Evolutionary conservation across 2,888 invertebrate species (phyloP), one percentile per base, ranked within the genome.

Genomic region (Aradus depressus): DNA sequence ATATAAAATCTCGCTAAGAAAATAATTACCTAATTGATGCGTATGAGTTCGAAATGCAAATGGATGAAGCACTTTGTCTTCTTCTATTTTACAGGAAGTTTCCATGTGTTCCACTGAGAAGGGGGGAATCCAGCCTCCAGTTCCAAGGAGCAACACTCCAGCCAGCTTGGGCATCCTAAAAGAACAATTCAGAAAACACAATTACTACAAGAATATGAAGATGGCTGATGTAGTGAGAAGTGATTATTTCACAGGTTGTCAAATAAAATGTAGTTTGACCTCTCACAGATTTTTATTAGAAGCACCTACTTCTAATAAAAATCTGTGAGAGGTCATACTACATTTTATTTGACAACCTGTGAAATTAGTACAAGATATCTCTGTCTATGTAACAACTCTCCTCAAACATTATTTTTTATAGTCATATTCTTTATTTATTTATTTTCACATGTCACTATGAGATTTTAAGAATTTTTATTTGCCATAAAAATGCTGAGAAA

Each of bases 41-140:
- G 97, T 95, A 65, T 98, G 97, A 0, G 87, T 87, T 56, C 97
- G 77, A 70, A 87, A 97, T 0, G 93, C 95, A 70, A 98, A 91
- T 0, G 97, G 98, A 72, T 93, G 80, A 43, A 98, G 78, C 3
- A 77, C 76, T 66, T 91, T 88, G 49, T 85, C 74, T 64, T 90
- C 88, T 2, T 70, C 71, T 41, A 92, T 77, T 50, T 72, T 72
- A 68, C 97, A 98, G 0, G 89, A 84, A 0, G 89, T 79, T 70
- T 98, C 97, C 87, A 98, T 88, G 62, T 88, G 79, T 57, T 86
- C 89, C 1, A 76, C 70, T 5, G 71, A 67, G 58, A 75, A 73
- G 0, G 87, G 75, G 5, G 35, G 35, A 56, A 97, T 86, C 12
- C 66, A 62, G 1, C 97, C 97, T 31, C 81, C 79, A 0, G 95